These are phyloP conservation scores for Aldrovandia affinis DNA, from an alignment of 2,797 vertebrate species.

Conservation along the genomic window DNA sequence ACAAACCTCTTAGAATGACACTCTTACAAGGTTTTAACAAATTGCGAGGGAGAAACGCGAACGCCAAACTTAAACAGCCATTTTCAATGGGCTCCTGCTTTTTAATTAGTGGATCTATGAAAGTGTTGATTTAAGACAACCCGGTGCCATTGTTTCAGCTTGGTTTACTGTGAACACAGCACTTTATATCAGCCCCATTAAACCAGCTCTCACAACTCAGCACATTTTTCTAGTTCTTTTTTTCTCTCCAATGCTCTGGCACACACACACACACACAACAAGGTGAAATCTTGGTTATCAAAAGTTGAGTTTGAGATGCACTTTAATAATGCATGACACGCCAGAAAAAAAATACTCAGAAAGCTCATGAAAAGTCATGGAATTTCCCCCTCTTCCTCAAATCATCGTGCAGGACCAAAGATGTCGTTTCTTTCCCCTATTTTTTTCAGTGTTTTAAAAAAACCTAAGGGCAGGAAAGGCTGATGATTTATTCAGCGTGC, in stretches of 20 bases:
- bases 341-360: background rate
- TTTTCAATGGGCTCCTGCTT: background rate
- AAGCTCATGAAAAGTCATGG: conserved; percentile 3
- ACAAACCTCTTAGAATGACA: background rate
- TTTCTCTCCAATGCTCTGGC: too few species aligned
- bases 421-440: background rate
- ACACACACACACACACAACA: background rate
- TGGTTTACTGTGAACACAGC: background rate
- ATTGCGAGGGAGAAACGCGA: background rate
- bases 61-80: background rate
- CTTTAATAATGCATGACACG: background rate
- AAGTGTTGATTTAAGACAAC: background rate
- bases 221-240: background rate
- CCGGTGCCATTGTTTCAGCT: background rate
- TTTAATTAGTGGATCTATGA: background rate
- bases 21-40: background rate
- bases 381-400: conserved; percentile 6
- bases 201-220: too few species aligned
- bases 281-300: background rate
- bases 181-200: background rate
- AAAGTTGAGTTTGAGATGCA: conserved; percentile 1
- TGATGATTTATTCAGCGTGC: conserved; percentile 12
- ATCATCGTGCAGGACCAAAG: background rate
- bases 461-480: conserved; percentile 11
- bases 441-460: too few species aligned